Evolutionary conservation across 2,888 invertebrate species (phyloP), one percentile per base, ranked within the genome.

Genomic region (Byasa hedistus): DNA sequence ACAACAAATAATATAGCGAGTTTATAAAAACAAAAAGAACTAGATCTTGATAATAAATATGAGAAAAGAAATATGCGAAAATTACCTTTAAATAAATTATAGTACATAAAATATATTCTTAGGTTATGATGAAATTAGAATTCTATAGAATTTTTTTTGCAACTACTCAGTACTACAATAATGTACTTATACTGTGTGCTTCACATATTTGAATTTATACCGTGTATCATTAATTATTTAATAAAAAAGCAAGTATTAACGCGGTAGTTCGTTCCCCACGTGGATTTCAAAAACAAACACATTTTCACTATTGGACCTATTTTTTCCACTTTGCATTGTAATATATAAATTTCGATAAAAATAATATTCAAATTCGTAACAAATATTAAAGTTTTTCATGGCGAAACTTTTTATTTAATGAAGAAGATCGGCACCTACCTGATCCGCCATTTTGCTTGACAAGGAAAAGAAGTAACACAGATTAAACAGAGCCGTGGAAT

Each of bases 371-470:
- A 64, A 62, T 32, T 58, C 44, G 17, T n/a, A 48, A 23, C 3
- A 66, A 65, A 64, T 60, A 51, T 48, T 12, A 4, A 3, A 32
- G 15, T 24, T 44, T 27, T 22, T 44, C 15, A 27, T 22, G 17
- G 44, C 22, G 7, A 32, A 59, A 67, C 19, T 55, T 51, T 27
- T 61, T 74, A 79, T 73, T 82, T 82, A 75, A 72, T 60, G 39
- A 58, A 70, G 70, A 80, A 83, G 80, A 73, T 80, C 78, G 75
- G 79, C 79, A 93, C 94, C 83, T 94, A 95, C 96, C 95, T 96
- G 96, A 89, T 96, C 96, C 92, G 96, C 96, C 96, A 96, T 96
- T 86, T 95, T 95, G 94, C 88, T 92, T 87, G 89, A 88, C 79
- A 89, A 87, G 79, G 89, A 90, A 92, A 93, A 93, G 93, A 89